These are phyloP conservation scores for Anneissia japonica DNA, from an alignment of 35 echinoderm and acorn worm genomes.

Conservation along the genomic window DNA sequence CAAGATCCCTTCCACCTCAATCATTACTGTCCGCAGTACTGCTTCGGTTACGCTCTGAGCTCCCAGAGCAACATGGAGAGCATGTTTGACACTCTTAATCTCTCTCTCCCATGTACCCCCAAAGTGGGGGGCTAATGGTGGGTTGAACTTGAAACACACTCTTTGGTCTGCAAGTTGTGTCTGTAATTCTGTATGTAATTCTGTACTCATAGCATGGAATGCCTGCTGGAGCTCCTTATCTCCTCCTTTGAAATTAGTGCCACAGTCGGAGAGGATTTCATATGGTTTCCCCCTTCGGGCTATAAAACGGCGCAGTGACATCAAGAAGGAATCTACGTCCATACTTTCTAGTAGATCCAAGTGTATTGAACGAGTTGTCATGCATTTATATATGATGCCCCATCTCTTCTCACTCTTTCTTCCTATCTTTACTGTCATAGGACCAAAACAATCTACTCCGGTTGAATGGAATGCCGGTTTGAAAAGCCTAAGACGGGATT, in stretches of 20 bases:
- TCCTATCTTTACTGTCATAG: background rate
- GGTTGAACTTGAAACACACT: background rate
- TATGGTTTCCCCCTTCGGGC: background rate
- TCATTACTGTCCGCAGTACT: conserved; percentile 41
- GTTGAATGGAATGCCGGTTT: background rate
- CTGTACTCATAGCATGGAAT: background rate
- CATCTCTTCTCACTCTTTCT: background rate
- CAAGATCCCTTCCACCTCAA: conserved; percentile 24
- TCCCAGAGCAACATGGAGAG: background rate
- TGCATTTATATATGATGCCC: background rate
- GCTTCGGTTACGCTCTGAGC: background rate
- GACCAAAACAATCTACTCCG: background rate
- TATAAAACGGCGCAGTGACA: background rate
- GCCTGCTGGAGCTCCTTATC: background rate
- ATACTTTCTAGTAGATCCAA: background rate
- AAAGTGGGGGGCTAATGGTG: conserved; percentile 17
- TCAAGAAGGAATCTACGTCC: background rate
- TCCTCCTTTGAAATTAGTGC: background rate
- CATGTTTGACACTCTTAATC: conserved; percentile 8
- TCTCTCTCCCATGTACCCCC: conserved; percentile 13
- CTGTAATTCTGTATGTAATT: no score
- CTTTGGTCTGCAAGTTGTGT: background rate
- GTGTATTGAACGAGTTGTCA: background rate
- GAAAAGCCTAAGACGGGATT: background rate
- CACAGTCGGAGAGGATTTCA: background rate